A percentile compares a stretch with the other conserved stretches of the same genome.
phyloP scores from a whole-genome alignment of 1,140 invertebrate genomes.

The Drosophila willistoni region DNA sequence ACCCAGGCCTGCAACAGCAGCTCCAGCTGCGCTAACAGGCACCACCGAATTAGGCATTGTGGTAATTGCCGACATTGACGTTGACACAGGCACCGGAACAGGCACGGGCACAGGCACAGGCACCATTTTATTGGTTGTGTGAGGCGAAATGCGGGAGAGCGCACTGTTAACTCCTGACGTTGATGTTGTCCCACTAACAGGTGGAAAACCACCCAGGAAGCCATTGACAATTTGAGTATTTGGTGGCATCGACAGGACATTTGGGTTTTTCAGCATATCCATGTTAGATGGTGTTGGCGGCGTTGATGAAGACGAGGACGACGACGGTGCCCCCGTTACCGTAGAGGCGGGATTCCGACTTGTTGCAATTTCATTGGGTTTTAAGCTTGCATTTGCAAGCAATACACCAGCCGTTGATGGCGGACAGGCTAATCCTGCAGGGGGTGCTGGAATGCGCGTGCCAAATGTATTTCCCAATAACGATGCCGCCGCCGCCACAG shows the following conservation, averaged over 20 bases:
- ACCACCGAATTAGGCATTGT: conserved; percentile 36
- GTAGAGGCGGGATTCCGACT: conserved; percentile 3
- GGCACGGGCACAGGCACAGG: conserved; percentile 10
- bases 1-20: conserved; percentile 12
- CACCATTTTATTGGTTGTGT: conserved; percentile 38
- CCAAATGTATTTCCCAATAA: conserved; percentile 33
- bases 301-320: conserved; percentile 33
- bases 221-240: conserved; percentile 52
- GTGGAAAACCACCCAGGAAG: conserved; percentile 49
- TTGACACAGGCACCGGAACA: conserved; percentile 13
- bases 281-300: conserved; percentile 43
- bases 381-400: conserved; percentile 19
- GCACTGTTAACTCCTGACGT: conserved; percentile 27
- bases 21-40: conserved; percentile 19
- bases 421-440: conserved; percentile 14
- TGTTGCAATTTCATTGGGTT: conserved; percentile 40
- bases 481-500: conserved; percentile 19
- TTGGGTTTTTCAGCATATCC: conserved; percentile 46
- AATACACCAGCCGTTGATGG: conserved; percentile 37
- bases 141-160: conserved; percentile 48
- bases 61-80: conserved; percentile 31
- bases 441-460: conserved; percentile 23
- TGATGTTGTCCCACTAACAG: conserved; percentile 29
- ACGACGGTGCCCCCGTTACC: not conserved
- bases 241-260: conserved; percentile 16